Evolutionary conservation across 2,797 vertebrate genomes (phyloP), one percentile per base, ranked within the genome.

Genomic region (Crocodylus rhombifer): DNA sequence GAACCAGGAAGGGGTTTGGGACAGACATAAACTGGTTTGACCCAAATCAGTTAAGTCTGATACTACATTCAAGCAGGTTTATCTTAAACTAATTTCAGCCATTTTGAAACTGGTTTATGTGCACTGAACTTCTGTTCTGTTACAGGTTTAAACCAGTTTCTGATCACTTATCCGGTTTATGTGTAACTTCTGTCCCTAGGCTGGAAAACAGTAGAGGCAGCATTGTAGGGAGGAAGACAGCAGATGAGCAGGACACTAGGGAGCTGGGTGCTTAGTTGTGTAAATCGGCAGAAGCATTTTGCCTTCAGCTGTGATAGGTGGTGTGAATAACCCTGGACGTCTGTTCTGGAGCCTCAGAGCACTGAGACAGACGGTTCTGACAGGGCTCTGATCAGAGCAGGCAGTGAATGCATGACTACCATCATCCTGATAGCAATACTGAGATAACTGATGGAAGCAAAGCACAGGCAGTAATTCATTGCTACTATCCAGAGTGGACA

Each of bases 281-380:
- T 30, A 86, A 85, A 81, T n/a, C 65, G 58, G 87, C n/a, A 33
- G 2, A 84, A 74, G 26, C 6, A 15, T 86, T 87, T 69, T 83
- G 56, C 30, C 14, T 42, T 23, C 73, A 21, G 20, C 33, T 28
- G 63, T 62, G 42, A 62, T 1, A 11, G 25, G 15, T 23, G 77
- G 42, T 64, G 82, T 12, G 75, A 36, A 18, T 82, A 58, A 21
- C 60, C 93, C 28, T 36, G 76, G 82, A 87, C 30, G 8, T 0
- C 51, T 77, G 56, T 12, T 92, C 84, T 87, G 85, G 62, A 92
- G 58, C 56, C 60, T 84, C 1, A 1, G 71, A 28, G 76, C 89
- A 89, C 56, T 7, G 78, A 84, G 81, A 63, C 71, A 90, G 83
- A 91, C 90, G 91, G 60, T 64, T 80, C 65, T 28, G 11, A 73